Base-by-base conservation (phyloP, 2,888 invertebrate genomes). In the Endomychus coccineus region DNA sequence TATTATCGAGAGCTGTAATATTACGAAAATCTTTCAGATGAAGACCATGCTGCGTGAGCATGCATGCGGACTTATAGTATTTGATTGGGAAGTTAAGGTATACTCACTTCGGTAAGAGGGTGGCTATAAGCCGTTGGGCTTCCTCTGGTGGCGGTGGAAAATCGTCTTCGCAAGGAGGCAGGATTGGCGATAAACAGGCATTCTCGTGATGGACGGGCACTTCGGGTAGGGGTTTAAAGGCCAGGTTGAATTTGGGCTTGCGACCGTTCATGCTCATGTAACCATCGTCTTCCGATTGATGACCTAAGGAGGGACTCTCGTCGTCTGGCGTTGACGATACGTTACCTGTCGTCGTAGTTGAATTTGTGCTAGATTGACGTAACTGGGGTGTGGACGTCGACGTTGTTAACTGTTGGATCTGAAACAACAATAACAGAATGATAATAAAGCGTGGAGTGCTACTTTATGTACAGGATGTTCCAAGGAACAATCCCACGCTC, bases 191-290 rank as follows among this genome's bases (percentile, higher is more conserved):
- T 7, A 34, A 24, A 16, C 29, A 34, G 50, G 61, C 59, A 36
- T 61, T 55, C 54, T 69, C 70, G 54, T 67, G 70, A 40, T 69
- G 69, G 50, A 67, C 67, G 40, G 69, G 68, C 34, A 56, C 61
- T 62, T 76, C 77, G 44, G 74, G 75, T 24, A 65, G 62, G 56
- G 75, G 80, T 69, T 73, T 78, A 70, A 76, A 81, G 62, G 75
- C 75, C 64, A 82, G 68, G 61, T 79, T 77, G 68, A 81, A 80
- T 67, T 80, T 81, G 51, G 81, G 77, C 66, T 80, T 80, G 64
- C 85, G 77, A 53, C 87, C 87, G 77, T 87, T 88, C 77, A 87
- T 84, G 70, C 87, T 87, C 86, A 87, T 87, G 70, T 88, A 87
- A 66, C 87, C 87, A 76, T 88, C 87, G 76, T 88, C 87, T 66